Conservation (phyloP, 2,113 vertebrate species). For the Hyperoodon ampullatus region DNA sequence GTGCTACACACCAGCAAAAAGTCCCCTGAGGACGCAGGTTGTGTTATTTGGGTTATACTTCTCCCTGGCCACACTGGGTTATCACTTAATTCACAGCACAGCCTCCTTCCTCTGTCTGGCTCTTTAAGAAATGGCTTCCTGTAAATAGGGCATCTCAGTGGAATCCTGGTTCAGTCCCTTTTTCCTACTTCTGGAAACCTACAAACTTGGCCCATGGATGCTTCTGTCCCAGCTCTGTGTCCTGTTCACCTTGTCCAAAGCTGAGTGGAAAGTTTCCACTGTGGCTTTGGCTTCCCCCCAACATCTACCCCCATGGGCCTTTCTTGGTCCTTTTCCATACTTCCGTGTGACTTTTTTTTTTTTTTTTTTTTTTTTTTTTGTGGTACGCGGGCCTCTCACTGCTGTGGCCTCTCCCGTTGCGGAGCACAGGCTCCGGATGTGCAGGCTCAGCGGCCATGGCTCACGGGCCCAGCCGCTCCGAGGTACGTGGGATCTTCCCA, state of each 20-base stretch:
- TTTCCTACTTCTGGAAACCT: not conserved
- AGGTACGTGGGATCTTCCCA: too few relatives aligned
- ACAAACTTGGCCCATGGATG: accelerated
- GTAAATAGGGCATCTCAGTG: accelerated
- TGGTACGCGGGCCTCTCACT: too few relatives aligned
- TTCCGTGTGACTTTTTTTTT: not conserved
- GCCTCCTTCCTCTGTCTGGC: not conserved
- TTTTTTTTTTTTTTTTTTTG: too few relatives aligned
- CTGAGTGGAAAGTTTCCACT: accelerated
- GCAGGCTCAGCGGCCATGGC: too few relatives aligned
- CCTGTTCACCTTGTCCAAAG: accelerated
- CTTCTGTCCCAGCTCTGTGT: accelerated
- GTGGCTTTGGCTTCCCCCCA: accelerated
- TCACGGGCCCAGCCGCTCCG: too few relatives aligned
- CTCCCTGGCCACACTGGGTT: accelerated
- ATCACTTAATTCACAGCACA: not conserved
- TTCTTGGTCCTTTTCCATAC: not conserved
- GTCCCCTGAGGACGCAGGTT: too few relatives aligned
- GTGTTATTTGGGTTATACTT: not conserved
- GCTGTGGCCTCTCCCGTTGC: too few relatives aligned
- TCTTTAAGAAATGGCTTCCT: not conserved
- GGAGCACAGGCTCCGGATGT: too few relatives aligned
- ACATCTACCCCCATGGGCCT: not conserved
- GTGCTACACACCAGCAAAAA: accelerated
- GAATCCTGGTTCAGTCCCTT: not conserved